A percentile compares a stretch with the other conserved stretches of the same genome.
Conservation (phyloP, 2,797 vertebrate genomes). For the Rhabdomys pumilio region DNA sequence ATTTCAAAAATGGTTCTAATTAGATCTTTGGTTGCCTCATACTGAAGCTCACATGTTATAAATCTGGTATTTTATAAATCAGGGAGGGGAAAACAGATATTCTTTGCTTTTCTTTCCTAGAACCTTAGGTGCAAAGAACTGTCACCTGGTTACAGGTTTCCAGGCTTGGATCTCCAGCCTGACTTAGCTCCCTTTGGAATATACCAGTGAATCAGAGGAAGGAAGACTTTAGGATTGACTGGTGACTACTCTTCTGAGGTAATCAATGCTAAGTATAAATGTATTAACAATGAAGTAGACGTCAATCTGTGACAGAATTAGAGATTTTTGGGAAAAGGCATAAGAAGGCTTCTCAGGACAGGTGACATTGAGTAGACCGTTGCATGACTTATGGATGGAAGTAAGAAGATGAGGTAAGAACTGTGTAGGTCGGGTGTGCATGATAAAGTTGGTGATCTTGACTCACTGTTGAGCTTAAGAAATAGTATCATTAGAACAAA, state of each 20-base stretch:
- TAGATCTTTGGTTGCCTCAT: background rate
- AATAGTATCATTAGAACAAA: background rate
- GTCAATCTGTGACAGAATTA: background rate
- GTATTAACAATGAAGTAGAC: background rate
- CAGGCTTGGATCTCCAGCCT: background rate
- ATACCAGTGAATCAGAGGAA: background rate
- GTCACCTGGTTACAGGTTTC: background rate
- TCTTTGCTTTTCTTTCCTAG: background rate
- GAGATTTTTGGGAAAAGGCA: background rate
- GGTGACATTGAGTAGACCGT: background rate
- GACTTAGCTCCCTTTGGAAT: background rate
- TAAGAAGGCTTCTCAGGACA: background rate
- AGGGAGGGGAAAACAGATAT: background rate
- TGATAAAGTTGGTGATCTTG: background rate
- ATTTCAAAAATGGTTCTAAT: slow-evolving; percentile 35
- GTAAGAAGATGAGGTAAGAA: background rate
- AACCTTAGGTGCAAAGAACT: background rate
- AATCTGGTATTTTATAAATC: slow-evolving; percentile 2
- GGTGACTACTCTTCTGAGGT: background rate
- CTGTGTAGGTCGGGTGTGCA: background rate
- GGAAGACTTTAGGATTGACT: background rate
- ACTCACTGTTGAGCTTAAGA: background rate
- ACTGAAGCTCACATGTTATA: background rate
- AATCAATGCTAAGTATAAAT: background rate
- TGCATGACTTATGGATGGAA: background rate